Conservation (phyloP, 2,888 invertebrate genomes). For the Drosophila ustulata region DNA sequence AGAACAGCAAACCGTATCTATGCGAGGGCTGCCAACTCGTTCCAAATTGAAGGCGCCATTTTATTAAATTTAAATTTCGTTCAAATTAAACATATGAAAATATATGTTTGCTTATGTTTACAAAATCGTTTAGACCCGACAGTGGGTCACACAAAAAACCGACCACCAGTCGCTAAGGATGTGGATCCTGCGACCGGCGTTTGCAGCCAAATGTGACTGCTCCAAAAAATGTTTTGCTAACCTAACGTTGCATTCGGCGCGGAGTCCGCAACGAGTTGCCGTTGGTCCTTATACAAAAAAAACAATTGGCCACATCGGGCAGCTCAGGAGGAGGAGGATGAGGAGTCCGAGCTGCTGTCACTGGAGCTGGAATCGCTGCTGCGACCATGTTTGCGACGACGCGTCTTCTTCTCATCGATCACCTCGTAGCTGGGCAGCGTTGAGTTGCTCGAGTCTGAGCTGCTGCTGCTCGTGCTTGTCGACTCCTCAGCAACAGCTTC, state of each 20-base stretch:
- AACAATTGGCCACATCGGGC: slow-evolving; percentile 9
- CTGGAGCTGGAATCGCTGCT: slow-evolving; percentile 73
- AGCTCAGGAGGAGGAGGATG: slow-evolving; percentile 73
- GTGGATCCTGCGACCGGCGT: slow-evolving; percentile 16
- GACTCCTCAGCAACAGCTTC: slow-evolving; percentile 83
- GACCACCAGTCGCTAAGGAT: slow-evolving; percentile 10
- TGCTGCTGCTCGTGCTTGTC: slow-evolving; percentile 70
- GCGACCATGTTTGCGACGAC: slow-evolving; percentile 70
- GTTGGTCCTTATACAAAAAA: slow-evolving; percentile 46
- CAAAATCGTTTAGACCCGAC: slow-evolving; percentile 37
- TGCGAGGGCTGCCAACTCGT: slow-evolving; percentile 43
- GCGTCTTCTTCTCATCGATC: slow-evolving; percentile 81
- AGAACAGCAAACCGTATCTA: slow-evolving; percentile 1
- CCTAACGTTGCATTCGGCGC: slow-evolving; percentile 35
- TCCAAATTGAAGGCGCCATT: slow-evolving; percentile 44
- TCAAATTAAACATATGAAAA: slow-evolving; percentile 64
- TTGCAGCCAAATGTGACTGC: slow-evolving; percentile 43
- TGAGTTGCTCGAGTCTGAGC: slow-evolving; percentile 82
- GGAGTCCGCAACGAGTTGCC: slow-evolving; percentile 28
- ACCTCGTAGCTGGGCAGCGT: slow-evolving; percentile 84
- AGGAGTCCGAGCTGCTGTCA: slow-evolving; percentile 71
- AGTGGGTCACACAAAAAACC: slow-evolving; percentile 46
- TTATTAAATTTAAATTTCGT: slow-evolving; percentile 57
- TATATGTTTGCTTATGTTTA: slow-evolving; percentile 49
- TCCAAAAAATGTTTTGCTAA: slow-evolving; percentile 46